A percentile compares a stretch with the other conserved stretches of the same genome.
phyloP scores from a whole-genome alignment of 2,113 vertebrate species.

The Hystrix cristata region DNA sequence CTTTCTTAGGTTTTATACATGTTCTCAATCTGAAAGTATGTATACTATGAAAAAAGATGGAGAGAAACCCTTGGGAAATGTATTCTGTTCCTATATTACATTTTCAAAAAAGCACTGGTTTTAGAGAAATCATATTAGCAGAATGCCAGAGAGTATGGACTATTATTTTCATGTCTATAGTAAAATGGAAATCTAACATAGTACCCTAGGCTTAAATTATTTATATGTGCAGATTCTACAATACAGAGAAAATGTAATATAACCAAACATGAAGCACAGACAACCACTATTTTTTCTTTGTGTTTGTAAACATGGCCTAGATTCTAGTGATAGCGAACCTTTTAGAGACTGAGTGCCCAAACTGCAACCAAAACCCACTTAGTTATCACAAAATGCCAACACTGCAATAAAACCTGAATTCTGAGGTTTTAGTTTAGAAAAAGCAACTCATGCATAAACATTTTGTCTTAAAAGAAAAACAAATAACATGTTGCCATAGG shows the following conservation, averaged over 20 bases:
- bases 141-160: background rate
- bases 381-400: background rate
- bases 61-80: background rate
- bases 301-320: background rate
- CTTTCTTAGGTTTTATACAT: background rate
- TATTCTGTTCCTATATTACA: slow-evolving; percentile 22
- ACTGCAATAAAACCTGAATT: background rate
- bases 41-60: background rate
- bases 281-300: background rate
- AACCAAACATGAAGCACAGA: background rate
- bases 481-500: background rate
- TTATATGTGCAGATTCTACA: background rate
- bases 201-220: background rate
- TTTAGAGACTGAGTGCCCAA: background rate
- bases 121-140: background rate
- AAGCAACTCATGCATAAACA: background rate
- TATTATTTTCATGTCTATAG: background rate
- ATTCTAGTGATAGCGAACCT: background rate
- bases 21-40: background rate
- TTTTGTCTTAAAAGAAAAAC: background rate
- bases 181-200: slow-evolving; percentile 3
- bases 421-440: background rate
- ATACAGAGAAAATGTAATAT: background rate
- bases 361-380: background rate
- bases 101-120: slow-evolving; percentile 32